Conservation (phyloP, 2,797 vertebrate genomes). For the Meriones psammophilus region DNA sequence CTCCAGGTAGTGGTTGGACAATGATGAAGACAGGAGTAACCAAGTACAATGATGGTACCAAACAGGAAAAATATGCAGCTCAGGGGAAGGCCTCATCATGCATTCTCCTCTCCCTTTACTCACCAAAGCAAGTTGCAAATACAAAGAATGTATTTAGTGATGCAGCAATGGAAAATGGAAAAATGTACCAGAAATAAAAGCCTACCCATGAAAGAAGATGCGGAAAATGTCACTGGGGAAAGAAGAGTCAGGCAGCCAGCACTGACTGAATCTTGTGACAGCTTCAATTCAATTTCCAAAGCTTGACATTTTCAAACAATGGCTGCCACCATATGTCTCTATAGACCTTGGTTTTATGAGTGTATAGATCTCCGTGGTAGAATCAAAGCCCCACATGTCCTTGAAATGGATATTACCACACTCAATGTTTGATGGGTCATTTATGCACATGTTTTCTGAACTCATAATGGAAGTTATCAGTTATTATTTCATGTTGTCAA, state of each 20-base stretch:
- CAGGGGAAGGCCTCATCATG: neutral
- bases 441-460: neutral
- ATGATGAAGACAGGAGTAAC: neutral
- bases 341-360: neutral
- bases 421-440: neutral
- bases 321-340: neutral
- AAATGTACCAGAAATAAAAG: constrained; percentile 10
- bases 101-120: neutral
- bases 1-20: neutral
- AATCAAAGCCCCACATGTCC: neutral
- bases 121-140: neutral
- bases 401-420: neutral
- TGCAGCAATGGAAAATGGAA: neutral
- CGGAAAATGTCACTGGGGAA: neutral
- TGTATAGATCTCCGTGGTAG: neutral
- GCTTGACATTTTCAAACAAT: neutral
- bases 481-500: neutral
- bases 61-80: neutral
- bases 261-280: neutral
- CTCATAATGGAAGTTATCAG: neutral
- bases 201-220: neutral
- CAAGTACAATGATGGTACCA: neutral
- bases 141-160: neutral
- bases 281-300: neutral
- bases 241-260: neutral